A percentile compares a stretch with the other conserved stretches of the same genome.
phyloP scores from a whole-genome alignment of 1,140 invertebrate genomes.

The Heliconius himera region DNA sequence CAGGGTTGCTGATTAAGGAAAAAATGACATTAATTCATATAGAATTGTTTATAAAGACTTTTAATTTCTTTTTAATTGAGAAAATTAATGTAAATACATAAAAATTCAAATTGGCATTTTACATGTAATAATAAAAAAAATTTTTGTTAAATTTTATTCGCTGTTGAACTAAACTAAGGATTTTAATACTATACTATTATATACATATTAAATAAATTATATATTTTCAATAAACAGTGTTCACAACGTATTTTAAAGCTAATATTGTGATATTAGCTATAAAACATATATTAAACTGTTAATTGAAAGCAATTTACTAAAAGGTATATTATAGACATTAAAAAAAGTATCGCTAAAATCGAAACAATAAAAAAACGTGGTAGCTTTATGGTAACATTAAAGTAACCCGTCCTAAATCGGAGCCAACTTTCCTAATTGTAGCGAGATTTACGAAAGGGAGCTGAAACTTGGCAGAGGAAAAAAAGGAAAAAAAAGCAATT shows the following conservation, averaged over 20 bases:
- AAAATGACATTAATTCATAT: neutral
- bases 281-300: neutral
- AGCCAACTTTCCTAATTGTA: constrained; percentile 71
- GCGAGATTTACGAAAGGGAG: constrained; percentile 65
- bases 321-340: neutral
- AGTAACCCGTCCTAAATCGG: constrained; percentile 53
- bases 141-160: too few species aligned
- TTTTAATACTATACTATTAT: too few species aligned
- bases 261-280: neutral
- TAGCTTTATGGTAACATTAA: constrained; percentile 26
- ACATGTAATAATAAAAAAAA: too few species aligned
- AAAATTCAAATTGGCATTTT: too few species aligned
- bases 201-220: too few species aligned
- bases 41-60: neutral
- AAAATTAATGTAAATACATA: too few species aligned
- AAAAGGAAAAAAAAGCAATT: constrained; percentile 70
- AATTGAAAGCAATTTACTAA: neutral
- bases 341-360: constrained; percentile 9
- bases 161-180: too few species aligned
- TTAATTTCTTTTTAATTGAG: neutral
- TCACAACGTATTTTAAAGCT: neutral
- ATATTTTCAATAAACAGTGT: neutral
- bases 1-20: constrained; percentile 43
- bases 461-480: constrained; percentile 61
- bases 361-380: constrained; percentile 9